Evolutionary conservation across 2,797 vertebrate species (phyloP), one percentile per base, ranked within the genome.

Genomic region (Threskiornis aethiopicus): DNA sequence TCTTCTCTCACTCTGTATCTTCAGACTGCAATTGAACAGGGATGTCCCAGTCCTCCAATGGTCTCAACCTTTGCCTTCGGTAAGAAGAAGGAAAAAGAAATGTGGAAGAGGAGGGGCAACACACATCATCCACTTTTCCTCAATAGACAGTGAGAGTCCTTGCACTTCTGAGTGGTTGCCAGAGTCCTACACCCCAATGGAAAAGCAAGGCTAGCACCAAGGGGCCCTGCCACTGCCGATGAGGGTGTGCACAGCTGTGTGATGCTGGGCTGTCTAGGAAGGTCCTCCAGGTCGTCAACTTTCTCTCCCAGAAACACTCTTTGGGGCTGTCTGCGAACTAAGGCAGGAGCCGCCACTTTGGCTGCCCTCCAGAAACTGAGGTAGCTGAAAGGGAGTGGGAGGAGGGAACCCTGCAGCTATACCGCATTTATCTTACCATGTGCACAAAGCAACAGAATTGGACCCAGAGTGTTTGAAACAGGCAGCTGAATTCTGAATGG

Each of bases 21-120:
- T 91, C 67, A 80, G 78, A 20, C 26, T 82, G 28, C 39, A 59
- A 26, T 25, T 77, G 55, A 88, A 33, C 10, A 31, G 25, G 24
- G 22, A 37, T 61, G 8, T 46, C 28, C 31, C 11, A 58, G 54
- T 6, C 1, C 39, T 6, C 2, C 6, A 42, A 0, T 11, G 35
- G 10, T 64, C 46, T 62, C 46, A 88, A 42, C 5, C 4, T 4
- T 64, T 59, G 24, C 73, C 6, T 51, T 66, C 19, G 41, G 46
- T 11, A 20, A 35, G 82, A 95, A 93, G 84, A 16, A 81, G 9
- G 26, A 59, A 59, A 91, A 84, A 65, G 2, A n/a, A 51, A 42
- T 39, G 25, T 62, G 20, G 29, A 70, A 75, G 35, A 81, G 20
- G 22, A 85, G 12, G 4, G 9, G 12, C 26, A 67, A 54, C 33